These are phyloP conservation scores for Corythucha ciliata DNA, from an alignment of 2,888 invertebrate genomes.

Conservation along the genomic window DNA sequence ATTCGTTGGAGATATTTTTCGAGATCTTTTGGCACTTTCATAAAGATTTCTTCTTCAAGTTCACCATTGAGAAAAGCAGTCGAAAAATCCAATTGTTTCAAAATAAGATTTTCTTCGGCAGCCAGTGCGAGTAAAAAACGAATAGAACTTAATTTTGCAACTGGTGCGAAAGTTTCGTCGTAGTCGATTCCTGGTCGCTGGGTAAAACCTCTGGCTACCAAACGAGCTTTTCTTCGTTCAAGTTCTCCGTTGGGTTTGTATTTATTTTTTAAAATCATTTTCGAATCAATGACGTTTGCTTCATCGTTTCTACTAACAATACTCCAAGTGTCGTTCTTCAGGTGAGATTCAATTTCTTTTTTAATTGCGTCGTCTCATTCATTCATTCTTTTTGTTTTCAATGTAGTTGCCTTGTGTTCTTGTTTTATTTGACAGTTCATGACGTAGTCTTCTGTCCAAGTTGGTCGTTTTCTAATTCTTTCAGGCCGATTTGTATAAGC, in stretches of 20 bases:
- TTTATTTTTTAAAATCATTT: constrained; percentile 9
- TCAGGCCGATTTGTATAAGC: too few species aligned
- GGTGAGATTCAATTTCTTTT: not conserved
- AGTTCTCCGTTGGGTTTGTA: constrained; percentile 1
- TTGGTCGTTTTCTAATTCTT: too few species aligned
- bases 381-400: too few species aligned
- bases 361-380: not conserved
- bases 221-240: constrained; percentile 8
- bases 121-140: not conserved
- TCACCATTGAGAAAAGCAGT: constrained; percentile 8
- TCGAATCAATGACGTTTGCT: not conserved
- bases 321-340: not conserved
- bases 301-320: not conserved
- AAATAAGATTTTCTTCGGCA: not conserved
- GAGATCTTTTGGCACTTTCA: constrained; percentile 29
- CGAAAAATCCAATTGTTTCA: not conserved
- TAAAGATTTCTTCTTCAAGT: constrained; percentile 35
- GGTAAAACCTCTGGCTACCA: constrained; percentile 1
- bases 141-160: constrained; percentile 1
- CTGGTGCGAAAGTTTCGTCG: constrained; percentile 3
- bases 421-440: too few species aligned
- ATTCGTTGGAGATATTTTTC: constrained; percentile 16
- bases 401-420: too few species aligned
- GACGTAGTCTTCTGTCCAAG: too few species aligned
- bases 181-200: not conserved